Percentiles rank a stretch among this genome's conserved stretches.
Conservation (phyloP, 2,113 vertebrate species). For the Capra hircus region DNA sequence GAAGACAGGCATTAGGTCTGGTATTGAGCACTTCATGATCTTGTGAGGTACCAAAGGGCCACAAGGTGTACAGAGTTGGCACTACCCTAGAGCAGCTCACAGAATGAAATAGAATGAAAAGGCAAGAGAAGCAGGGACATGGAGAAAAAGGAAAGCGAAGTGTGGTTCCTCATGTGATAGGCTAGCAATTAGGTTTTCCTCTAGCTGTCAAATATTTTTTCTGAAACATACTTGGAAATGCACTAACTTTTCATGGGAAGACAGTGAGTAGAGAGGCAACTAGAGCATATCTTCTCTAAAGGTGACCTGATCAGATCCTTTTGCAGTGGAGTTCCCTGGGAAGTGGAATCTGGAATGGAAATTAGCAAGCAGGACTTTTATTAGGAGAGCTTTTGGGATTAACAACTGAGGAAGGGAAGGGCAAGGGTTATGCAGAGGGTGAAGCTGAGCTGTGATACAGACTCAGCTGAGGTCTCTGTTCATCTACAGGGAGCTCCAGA, state of each 20-base stretch:
- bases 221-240: background rate
- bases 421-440: background rate
- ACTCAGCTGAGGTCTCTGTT: background rate
- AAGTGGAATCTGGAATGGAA: background rate
- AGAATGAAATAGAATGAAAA: background rate
- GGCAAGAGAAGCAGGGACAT: background rate
- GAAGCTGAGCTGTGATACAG: background rate
- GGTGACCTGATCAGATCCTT: background rate
- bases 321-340: background rate
- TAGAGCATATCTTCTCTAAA: background rate
- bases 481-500: background rate
- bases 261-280: background rate
- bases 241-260: background rate
- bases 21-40: background rate
- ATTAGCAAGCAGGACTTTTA: background rate
- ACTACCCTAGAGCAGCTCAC: background rate
- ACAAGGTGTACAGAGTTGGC: background rate
- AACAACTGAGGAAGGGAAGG: background rate
- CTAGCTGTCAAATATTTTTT: background rate
- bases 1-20: background rate
- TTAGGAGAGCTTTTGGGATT: background rate
- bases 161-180: background rate
- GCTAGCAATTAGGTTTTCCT: background rate
- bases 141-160: background rate
- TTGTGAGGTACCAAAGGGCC: background rate